phyloP scores from a whole-genome alignment of 2,888 invertebrate genomes.

The Molanna angustata region DNA sequence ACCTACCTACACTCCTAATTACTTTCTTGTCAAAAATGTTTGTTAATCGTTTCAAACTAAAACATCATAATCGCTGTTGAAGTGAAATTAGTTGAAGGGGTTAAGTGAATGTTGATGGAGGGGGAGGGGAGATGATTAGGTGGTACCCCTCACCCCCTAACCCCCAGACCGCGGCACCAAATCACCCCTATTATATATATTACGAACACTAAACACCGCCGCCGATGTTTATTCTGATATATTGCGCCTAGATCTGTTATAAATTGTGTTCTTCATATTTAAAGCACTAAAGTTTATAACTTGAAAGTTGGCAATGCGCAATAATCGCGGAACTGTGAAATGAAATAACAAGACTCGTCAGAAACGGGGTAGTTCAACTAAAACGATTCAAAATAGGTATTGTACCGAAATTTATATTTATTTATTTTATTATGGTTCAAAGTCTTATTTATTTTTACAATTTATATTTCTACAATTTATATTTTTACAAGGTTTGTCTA shows the following conservation, averaged over 20 bases:
- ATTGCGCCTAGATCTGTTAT: slow-evolving; percentile 28
- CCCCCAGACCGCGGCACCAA: no score
- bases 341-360: no score
- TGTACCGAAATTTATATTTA: no score
- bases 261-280: slow-evolving; percentile 33
- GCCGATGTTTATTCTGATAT: slow-evolving; percentile 31
- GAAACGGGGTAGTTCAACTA: no score
- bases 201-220: slow-evolving; percentile 18
- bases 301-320: slow-evolving; percentile 29
- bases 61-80: neutral
- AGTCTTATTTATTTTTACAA: no score
- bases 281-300: slow-evolving; percentile 31
- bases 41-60: neutral
- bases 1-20: no score
- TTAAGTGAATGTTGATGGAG: no score
- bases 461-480: no score
- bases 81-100: slow-evolving; percentile 12
- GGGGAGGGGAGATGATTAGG: neutral
- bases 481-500: no score
- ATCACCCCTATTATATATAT: no score
- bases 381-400: no score
- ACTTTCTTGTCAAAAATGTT: neutral
- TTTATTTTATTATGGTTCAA: no score
- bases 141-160: slow-evolving; percentile 3
- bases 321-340: slow-evolving; percentile 24